Percentiles rank a stretch among this genome's conserved stretches.
Conservation (phyloP, 2,113 vertebrate species). For the Leptobrachium leishanense region DNA sequence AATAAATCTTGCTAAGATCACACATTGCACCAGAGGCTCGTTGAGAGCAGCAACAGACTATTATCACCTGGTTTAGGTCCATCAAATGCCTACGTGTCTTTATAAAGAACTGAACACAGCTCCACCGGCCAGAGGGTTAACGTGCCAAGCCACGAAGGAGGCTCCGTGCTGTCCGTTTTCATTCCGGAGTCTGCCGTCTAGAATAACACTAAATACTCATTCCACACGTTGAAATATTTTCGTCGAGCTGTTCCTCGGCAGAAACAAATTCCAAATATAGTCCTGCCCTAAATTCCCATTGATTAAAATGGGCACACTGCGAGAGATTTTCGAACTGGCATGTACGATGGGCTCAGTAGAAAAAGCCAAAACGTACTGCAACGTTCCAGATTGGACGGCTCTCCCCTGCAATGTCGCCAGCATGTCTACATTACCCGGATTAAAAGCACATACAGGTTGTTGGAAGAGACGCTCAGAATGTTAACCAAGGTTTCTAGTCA, state of each 20-base stretch:
- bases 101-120: too few species aligned
- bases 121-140: too few species aligned
- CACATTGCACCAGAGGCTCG: too few species aligned
- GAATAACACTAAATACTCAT: neutral
- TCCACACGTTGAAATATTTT: conserved; percentile 30
- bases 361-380: conserved; percentile 36
- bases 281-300: conserved; percentile 44
- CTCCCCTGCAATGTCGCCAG: conserved; percentile 34
- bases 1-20: too few species aligned
- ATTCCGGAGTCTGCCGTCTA: neutral
- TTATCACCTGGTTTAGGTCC: too few species aligned
- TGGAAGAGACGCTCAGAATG: conserved; percentile 9
- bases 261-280: conserved; percentile 37
- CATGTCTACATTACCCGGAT: conserved; percentile 44
- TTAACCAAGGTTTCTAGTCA: neutral
- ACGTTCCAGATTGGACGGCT: conserved; percentile 41
- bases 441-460: conserved; percentile 45
- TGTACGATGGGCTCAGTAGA: conserved; percentile 16
- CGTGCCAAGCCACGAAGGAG: too few species aligned
- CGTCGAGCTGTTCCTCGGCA: conserved; percentile 4
- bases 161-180: neutral
- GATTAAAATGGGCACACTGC: conserved; percentile 42
- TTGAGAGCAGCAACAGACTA: too few species aligned
- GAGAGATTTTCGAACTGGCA: conserved; percentile 19
- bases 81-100: too few species aligned